Evolutionary conservation across 2,888 invertebrate species (phyloP).

Genomic region (Aleiodes testaceus): DNA sequence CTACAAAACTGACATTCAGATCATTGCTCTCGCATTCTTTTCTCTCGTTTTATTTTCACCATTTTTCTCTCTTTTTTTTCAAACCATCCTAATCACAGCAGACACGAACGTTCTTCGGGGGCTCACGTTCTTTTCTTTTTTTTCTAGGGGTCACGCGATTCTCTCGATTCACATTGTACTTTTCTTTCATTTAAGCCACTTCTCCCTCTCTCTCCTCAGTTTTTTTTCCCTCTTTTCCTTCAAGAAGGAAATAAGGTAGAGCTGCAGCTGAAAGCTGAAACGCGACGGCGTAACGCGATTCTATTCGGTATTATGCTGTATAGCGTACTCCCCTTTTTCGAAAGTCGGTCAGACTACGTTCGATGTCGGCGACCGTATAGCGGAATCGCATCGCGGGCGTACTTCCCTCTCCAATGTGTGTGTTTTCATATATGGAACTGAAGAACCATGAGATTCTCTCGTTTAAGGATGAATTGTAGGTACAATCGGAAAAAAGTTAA

Average conservation of each 20-base stretch:
- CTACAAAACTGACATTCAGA: neutral
- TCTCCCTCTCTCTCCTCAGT: too few species aligned
- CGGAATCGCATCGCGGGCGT: slow-evolving; percentile 37
- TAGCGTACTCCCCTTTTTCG: slow-evolving; percentile 39
- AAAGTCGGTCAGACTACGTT: slow-evolving; percentile 43
- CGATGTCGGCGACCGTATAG: slow-evolving; percentile 44
- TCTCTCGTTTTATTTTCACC: neutral
- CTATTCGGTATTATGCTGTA: slow-evolving; percentile 34
- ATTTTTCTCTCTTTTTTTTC: neutral
- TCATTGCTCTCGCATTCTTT: neutral
- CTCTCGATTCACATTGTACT: slow-evolving; percentile 1
- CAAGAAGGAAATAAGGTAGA: neutral
- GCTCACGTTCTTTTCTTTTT: slow-evolving; percentile 17
- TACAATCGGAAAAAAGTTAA: too few species aligned
- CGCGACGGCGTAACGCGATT: slow-evolving; percentile 27
- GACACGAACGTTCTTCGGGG: slow-evolving; percentile 10
- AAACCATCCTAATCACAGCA: slow-evolving; percentile 16
- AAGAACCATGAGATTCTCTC: neutral
- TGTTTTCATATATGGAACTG: neutral
- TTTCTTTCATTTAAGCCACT: neutral
- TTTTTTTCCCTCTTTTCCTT: neutral
- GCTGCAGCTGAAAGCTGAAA: slow-evolving; percentile 24
- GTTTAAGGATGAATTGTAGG: too few species aligned
- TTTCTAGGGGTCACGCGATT: slow-evolving; percentile 28
- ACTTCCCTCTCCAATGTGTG: slow-evolving; percentile 1